A percentile compares a stretch with the other conserved stretches of the same genome.
Evolutionary conservation across 1,140 invertebrate genomes (phyloP).

Genomic region (Cyrtorhinus lividipennis): DNA sequence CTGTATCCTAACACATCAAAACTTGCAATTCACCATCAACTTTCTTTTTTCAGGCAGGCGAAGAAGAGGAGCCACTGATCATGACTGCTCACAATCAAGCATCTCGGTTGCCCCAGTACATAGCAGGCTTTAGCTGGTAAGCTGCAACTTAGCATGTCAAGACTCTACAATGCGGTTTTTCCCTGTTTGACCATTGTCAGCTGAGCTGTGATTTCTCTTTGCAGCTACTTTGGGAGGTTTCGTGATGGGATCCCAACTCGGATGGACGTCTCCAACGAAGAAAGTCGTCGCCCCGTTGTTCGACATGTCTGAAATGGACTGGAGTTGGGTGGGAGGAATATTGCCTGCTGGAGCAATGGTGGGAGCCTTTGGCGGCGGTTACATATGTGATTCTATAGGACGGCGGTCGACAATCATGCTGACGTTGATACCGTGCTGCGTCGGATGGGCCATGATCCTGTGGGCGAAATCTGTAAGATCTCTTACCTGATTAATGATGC

Average conservation of each 20-base stretch:
- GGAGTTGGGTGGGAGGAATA: conserved; percentile 56
- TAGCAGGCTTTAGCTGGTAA: conserved; percentile 25
- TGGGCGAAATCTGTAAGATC: no score
- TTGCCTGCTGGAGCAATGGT: conserved; percentile 49
- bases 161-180: not conserved
- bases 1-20: no score
- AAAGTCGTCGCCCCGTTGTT: conserved; percentile 33
- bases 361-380: conserved; percentile 20
- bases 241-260: conserved; percentile 53
- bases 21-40: no score
- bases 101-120: conserved; percentile 23
- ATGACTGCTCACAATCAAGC: conserved; percentile 5
- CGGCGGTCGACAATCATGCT: conserved; percentile 56
- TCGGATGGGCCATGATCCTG: conserved; percentile 63
- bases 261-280: conserved; percentile 60
- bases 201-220: no score
- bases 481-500: no score
- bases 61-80: not conserved
- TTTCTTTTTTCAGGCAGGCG: not conserved
- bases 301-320: conserved; percentile 30
- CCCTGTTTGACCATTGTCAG: no score
- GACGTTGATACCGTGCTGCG: conserved; percentile 50
- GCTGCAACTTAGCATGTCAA: not conserved
- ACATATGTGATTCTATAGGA: conserved; percentile 54
- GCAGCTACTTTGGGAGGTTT: conserved; percentile 43